Percentiles rank a stretch among this genome's conserved stretches.
Conservation (phyloP, 1,140 invertebrate genomes). For the Druon quercuslanigerum region DNA sequence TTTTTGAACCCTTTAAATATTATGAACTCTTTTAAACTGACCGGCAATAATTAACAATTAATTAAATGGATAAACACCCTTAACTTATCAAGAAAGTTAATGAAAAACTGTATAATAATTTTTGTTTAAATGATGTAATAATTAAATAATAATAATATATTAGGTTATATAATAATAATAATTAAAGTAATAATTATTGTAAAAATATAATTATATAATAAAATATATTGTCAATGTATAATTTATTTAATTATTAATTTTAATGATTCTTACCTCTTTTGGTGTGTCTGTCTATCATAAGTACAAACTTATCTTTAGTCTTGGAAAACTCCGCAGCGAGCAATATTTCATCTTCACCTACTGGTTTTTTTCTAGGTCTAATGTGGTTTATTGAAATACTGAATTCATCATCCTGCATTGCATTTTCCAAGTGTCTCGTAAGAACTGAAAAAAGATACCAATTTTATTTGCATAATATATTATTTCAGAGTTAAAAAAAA, state of each 20-base stretch:
- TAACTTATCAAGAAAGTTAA: too few relatives aligned
- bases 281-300: conserved; percentile 80
- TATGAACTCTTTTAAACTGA: too few relatives aligned
- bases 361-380: conserved; percentile 76
- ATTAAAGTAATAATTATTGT: neutral
- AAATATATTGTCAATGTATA: neutral
- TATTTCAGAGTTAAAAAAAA: neutral
- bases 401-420: conserved; percentile 78
- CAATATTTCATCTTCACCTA: conserved; percentile 77
- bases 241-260: conserved; percentile 19
- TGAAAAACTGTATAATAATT: too few relatives aligned
- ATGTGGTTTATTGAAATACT: conserved; percentile 80
- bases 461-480: conserved; percentile 13
- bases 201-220: neutral
- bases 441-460: conserved; percentile 72
- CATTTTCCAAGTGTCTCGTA: conserved; percentile 77
- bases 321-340: conserved; percentile 80
- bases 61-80: too few relatives aligned
- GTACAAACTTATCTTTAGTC: conserved; percentile 79
- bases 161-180: too few relatives aligned
- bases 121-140: neutral
- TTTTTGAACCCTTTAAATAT: too few relatives aligned
- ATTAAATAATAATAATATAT: neutral
- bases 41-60: too few relatives aligned
- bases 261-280: conserved; percentile 77